Base-by-base conservation (phyloP, 1,140 invertebrate genomes). In the Lasioglossum baleicum region DNA sequence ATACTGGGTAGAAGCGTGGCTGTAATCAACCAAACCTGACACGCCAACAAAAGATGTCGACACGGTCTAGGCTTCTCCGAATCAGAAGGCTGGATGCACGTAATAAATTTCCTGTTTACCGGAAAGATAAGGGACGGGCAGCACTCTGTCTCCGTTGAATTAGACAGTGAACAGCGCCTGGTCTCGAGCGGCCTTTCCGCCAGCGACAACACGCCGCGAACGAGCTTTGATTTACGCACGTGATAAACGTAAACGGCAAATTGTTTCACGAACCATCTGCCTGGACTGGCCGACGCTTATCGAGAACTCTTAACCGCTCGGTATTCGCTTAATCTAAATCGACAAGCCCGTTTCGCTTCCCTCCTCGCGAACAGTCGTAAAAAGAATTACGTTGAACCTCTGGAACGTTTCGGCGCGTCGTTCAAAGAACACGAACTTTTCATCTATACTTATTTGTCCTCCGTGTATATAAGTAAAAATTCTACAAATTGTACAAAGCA, bases 51-150 rank as follows among this genome's bases (percentile, higher is more conserved):
- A 11, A 65, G 53, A 73, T 7, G 58, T 72, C 61, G 69, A 70
- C 67, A 17, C 48, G 7, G 60, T 44, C 22, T 31, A 7, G 53
- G 2, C 26, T 42, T 26, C 17, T 3, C 15, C 20, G 68, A 22
- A 78, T 73, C 53, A 73, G 40, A 72, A 65, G 22, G 68, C 35
- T 51, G 51, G 56, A 70, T 48, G 40, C 35, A 42, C 40, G 26
- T 51, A 70, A 77, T 70, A 61, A 77, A 77, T 77, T 61, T 61
- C 56, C 75, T 61, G 75, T 77, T 77, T 77, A 70, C 66, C 67
- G 4, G 17, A 56, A 51, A 11, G 66, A 77, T 77, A 77, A 77
- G 75, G 56, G 61, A 77, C 67, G 35, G 15, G 26, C 75, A 48
- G 26, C 75, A 48, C 42, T 48, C 10, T 48, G 44, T 48, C 13